These are phyloP conservation scores for Xenopus laevis DNA, from an alignment of 2,113 vertebrate species.

Conservation along the genomic window DNA sequence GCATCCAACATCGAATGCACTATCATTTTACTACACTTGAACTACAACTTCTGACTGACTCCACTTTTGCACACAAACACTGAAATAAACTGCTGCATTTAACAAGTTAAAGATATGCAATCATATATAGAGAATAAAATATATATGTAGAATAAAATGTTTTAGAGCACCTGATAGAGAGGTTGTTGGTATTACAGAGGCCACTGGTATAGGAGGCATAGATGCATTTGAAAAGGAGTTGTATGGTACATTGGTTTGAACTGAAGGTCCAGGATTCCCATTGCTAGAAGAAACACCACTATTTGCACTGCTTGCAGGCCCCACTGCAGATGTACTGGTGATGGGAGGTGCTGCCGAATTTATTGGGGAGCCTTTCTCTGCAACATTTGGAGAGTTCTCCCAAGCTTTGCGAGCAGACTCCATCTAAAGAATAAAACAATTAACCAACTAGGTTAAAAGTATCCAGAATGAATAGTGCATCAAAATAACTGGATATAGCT, in stretches of 20 bases:
- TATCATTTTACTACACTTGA: no score
- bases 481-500: no score
- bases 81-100: no score
- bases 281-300: constrained; percentile 36
- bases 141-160: no score
- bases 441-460: no score
- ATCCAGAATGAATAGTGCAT: no score
- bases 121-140: no score
- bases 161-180: constrained; percentile 78
- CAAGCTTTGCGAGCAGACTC: constrained; percentile 96
- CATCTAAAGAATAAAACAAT: constrained; percentile 71
- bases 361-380: constrained; percentile 87
- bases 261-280: constrained; percentile 57
- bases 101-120: no score
- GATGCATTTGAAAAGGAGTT: constrained; percentile 92
- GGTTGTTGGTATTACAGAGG: constrained; percentile 93
- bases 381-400: constrained; percentile 94
- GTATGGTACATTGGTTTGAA: constrained; percentile 75
- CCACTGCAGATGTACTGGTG: constrained; percentile 54
- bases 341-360: constrained; percentile 85
- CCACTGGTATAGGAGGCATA: constrained; percentile 92
- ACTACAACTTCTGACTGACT: no score
- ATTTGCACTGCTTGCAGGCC: constrained; percentile 11
- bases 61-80: no score
- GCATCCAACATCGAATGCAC: no score